Evolutionary conservation across 2,888 invertebrate genomes (phyloP), one percentile per base, ranked within the genome.

Genomic region (Silvanus unidentatus): DNA sequence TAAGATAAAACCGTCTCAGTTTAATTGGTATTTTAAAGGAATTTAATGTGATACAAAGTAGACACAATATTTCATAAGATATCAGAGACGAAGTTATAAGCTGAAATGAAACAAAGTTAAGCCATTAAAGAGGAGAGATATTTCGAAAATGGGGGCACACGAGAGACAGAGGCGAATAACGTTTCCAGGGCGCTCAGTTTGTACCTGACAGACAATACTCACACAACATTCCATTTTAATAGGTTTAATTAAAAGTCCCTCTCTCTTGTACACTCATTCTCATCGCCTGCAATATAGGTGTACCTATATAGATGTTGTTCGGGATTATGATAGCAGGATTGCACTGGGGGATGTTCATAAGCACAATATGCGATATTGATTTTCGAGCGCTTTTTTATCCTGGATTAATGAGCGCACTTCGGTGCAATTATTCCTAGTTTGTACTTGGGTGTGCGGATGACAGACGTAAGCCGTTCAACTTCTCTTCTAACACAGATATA

Each of bases 241-340:
- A 55, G 50, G 42, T 56, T 58, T 58, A 58, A 58, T 58, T 58
- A 58, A 58, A 56, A 53, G 53, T 32, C 50, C 52, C 50, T 47
- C 46, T 43, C 49, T 44, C 45, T 44, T 45, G 22, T 22, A 8
- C 22, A 22, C 22, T 22, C 22, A 22, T 22, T 22, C 22, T 22
- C 22, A 8, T 22, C 13, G 32, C 32, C 32, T 32, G 32, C 32
- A 32, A 32, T 32, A 32, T 28, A 28, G n/a, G n/a, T 22, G 22
- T 22, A 22, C 22, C 22, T 22, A 22, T 22, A 22, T n/a, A 32
- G 32, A 32, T 32, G 32, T 32, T 12, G n/a, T 32, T 32, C n/a
- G n/a, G 32, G 32, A 22, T 22, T 22, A 22, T 22, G 3, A 22
- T 22, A 8, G 22, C 8, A 8, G 22, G 4, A 22, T 3, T 22